Percentiles rank a stretch among this genome's conserved stretches.
phyloP scores from a whole-genome alignment of 1,140 invertebrate genomes.

The Drosophila mojavensis region DNA sequence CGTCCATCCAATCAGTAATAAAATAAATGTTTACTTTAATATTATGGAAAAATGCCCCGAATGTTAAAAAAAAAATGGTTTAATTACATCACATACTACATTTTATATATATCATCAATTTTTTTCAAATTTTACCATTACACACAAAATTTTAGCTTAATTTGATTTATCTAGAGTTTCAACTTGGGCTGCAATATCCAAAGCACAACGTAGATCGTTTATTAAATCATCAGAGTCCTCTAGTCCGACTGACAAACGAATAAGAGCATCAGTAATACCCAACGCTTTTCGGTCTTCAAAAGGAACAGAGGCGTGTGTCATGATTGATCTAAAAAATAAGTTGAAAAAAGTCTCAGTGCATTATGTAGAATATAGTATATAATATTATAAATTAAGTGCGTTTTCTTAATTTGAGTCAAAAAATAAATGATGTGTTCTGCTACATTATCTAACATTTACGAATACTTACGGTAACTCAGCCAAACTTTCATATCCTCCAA shows the following conservation, averaged over 20 bases:
- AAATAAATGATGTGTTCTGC: too few species aligned
- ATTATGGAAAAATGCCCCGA: too few species aligned
- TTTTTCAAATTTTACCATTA: neutral
- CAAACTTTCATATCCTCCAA: conserved; percentile 98
- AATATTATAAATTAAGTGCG: too few species aligned
- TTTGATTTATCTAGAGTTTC: conserved; percentile 26
- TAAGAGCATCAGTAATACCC: conserved; percentile 94
- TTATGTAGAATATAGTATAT: too few species aligned
- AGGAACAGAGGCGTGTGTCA: conserved; percentile 93
- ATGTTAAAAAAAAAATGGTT: too few species aligned
- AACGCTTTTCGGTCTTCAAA: conserved; percentile 88
- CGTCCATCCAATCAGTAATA: too few species aligned
- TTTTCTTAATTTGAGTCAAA: too few species aligned
- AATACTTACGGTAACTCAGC: conserved; percentile 92
- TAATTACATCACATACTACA: too few species aligned
- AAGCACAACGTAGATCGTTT: conserved; percentile 93
- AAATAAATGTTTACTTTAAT: too few species aligned
- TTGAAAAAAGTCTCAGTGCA: neutral
- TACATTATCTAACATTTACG: too few species aligned
- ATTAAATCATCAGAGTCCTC: conserved; percentile 95
- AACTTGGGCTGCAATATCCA: conserved; percentile 75
- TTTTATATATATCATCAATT: too few species aligned
- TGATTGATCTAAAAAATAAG: conserved; percentile 85
- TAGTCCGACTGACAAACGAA: conserved; percentile 96
- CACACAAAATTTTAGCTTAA: neutral